Conservation (phyloP, 2,113 vertebrate species). For the Electrona antarctica region DNA sequence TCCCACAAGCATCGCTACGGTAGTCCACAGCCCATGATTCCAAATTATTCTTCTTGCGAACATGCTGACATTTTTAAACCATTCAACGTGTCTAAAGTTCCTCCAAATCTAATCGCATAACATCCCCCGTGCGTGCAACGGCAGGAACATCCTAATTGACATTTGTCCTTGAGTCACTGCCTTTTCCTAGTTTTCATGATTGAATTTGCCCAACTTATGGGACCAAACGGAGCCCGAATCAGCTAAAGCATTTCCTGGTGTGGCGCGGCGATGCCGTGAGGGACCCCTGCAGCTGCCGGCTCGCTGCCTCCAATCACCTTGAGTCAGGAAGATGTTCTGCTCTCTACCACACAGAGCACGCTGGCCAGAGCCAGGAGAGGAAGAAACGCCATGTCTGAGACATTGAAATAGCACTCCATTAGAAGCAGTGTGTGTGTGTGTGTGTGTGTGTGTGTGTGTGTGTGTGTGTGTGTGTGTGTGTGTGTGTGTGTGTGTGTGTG, state of each 20-base stretch:
- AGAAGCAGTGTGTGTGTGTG: constrained; percentile 23
- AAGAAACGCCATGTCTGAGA: constrained; percentile 50
- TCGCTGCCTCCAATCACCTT: constrained; percentile 35
- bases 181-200: background rate
- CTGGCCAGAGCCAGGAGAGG: constrained; percentile 27
- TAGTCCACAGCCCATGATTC: background rate
- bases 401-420: constrained; percentile 48
- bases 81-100: constrained; percentile 17
- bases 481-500: background rate
- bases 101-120: constrained; percentile 12
- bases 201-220: background rate
- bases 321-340: constrained; percentile 24
- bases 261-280: too few species aligned
- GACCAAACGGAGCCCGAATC: background rate
- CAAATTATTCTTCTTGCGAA: background rate
- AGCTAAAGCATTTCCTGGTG: background rate
- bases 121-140: background rate
- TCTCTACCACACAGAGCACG: constrained; percentile 13
- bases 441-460: constrained; percentile 17
- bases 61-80: background rate
- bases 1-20: background rate
- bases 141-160: background rate
- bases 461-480: background rate
- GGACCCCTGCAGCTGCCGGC: background rate
- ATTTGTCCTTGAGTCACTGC: background rate